These are phyloP conservation scores for Margaritifera margaritifera DNA, from an alignment of 2,888 invertebrate species.

Conservation along the genomic window DNA sequence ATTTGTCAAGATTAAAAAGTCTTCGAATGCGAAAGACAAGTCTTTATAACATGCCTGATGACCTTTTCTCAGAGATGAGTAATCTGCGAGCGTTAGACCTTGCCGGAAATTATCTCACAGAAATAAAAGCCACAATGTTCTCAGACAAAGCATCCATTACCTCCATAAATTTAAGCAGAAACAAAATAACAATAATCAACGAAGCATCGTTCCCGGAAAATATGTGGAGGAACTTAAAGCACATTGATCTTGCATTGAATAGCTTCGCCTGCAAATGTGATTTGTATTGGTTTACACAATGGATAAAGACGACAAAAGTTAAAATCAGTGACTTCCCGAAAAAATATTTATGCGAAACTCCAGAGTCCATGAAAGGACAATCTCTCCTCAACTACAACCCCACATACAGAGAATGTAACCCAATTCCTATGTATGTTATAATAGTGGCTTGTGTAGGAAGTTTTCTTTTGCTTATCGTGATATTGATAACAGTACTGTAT, in stretches of 20 bases:
- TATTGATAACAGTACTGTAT: slow-evolving; percentile 63
- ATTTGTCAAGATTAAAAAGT: no score
- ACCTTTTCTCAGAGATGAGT: background rate
- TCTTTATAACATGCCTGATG: no score
- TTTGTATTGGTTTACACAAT: slow-evolving; percentile 45
- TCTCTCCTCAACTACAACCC: background rate
- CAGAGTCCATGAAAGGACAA: background rate
- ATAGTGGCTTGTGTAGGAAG: no score
- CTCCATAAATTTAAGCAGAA: background rate
- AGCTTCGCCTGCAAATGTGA: slow-evolving; percentile 79
- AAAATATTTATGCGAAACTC: no score
- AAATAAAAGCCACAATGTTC: background rate
- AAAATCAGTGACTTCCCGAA: no score
- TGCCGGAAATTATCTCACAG: background rate
- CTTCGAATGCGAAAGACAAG: no score
- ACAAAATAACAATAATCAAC: background rate
- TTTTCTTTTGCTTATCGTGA: slow-evolving; percentile 5
- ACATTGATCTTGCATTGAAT: slow-evolving; percentile 76
- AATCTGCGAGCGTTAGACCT: background rate
- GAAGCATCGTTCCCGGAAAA: background rate
- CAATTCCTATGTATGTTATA: no score
- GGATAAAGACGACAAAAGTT: slow-evolving; percentile 7
- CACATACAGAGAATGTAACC: no score
- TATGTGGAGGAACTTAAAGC: background rate
- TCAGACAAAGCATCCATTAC: background rate